Base-by-base conservation (phyloP, 1,140 invertebrate genomes). In the Drosophila virilis region DNA sequence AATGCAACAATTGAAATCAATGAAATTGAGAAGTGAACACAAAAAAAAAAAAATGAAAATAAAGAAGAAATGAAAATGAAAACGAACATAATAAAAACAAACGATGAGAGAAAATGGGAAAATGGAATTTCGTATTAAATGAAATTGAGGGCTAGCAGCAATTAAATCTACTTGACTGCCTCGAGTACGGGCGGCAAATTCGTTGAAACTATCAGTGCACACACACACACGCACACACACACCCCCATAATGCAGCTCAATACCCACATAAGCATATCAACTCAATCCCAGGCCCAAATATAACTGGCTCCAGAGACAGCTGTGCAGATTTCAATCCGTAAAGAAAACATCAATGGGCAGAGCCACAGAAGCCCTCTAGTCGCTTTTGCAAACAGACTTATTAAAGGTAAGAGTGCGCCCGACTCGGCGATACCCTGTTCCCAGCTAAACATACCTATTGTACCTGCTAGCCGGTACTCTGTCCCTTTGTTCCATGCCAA, bases 101-200 rank as follows among this genome's bases (percentile, higher is more conserved):
- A 28, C 2, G 17, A 7, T 13, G 48, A n/a, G n/a, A 60, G 46
- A 55, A 38, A 55, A 37, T 59, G 38, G 32, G 46, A 67, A 73
- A 74, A 58, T 71, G 43, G 59, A 64, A 64, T 65, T 61, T 76
- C 61, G 45, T 54, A 55, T 45, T 61, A 76, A 75, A 71, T 71
- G 57, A 61, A 73, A 76, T 76, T 51, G 74, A 76, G 74, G 74
- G 74, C 57, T 73, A 43, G 61, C 68, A 40, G 74, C 74, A 76
- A 76, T 76, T 76, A 76, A 76, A 76, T 76, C 69, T 76, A 76
- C 74, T 76, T 76, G 74, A 72, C 68, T 76, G 74, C 61, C 40
- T 76, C 70, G 55, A 58, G 54, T 33, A 68, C 55, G 42, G 42
- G 52, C 55, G 42, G 22, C 46, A 42, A 46, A 50, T 33, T 40